These are phyloP conservation scores for Netelia fuscicornis DNA, from an alignment of 2,888 invertebrate genomes.

Conservation along the genomic window DNA sequence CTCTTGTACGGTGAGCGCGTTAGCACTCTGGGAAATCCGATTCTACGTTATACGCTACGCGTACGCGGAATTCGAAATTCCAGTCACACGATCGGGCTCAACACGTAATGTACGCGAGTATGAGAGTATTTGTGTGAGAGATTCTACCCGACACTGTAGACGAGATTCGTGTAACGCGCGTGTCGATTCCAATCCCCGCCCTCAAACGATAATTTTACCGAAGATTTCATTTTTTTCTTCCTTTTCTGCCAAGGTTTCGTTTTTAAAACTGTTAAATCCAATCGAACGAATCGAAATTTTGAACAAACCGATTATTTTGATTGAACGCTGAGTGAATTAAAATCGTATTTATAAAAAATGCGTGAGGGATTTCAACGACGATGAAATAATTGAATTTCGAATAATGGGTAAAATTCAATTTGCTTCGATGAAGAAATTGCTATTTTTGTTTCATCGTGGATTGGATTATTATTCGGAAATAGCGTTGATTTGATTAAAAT, in stretches of 20 bases:
- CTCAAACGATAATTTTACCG: not conserved
- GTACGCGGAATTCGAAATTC: constrained; percentile 37
- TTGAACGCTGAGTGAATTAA: not conserved
- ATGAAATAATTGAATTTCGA: too few relatives aligned
- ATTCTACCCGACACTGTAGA: not conserved
- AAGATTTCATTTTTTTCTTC: not conserved
- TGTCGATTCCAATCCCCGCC: not conserved
- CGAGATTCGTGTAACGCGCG: not conserved
- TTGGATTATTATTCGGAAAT: too few relatives aligned
- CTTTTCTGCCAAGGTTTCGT: not conserved
- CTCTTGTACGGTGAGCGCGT: constrained; percentile 8
- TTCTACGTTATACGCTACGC: constrained; percentile 22
- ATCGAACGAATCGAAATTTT: not conserved
- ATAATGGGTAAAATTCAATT: too few relatives aligned
- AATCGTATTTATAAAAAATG: too few relatives aligned
- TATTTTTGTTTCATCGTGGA: too few relatives aligned
- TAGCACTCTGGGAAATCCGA: constrained; percentile 47
- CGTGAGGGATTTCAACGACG: too few relatives aligned
- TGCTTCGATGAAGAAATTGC: too few relatives aligned
- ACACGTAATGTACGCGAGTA: not conserved
- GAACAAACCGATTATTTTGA: not conserved
- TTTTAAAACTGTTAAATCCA: not conserved
- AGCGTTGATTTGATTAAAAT: too few relatives aligned
- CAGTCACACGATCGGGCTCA: constrained; percentile 45
- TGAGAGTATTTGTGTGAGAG: not conserved